These are phyloP conservation scores for Vombatus ursinus DNA, from an alignment of 2,113 vertebrate genomes.

Conservation along the genomic window DNA sequence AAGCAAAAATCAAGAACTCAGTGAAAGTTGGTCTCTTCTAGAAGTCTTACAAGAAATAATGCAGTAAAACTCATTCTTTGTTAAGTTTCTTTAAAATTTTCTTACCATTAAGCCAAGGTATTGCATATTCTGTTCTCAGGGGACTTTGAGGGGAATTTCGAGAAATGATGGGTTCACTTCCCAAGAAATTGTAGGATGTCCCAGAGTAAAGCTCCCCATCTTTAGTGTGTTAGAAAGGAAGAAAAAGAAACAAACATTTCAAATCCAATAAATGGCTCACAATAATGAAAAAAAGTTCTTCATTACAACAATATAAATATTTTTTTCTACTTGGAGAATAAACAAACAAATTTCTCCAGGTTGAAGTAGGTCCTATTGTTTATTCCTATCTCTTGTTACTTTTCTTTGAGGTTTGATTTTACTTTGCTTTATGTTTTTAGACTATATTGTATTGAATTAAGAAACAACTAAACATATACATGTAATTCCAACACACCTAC, in stretches of 20 bases:
- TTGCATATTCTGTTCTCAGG: slow-evolving; percentile 95
- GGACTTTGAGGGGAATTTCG: slow-evolving; percentile 91
- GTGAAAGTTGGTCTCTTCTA: not conserved
- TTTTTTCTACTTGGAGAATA: slow-evolving; percentile 27
- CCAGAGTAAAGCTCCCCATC: slow-evolving; percentile 97
- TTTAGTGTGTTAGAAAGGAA: slow-evolving; percentile 72
- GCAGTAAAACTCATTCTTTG: not conserved
- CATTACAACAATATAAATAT: not conserved
- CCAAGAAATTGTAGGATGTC: slow-evolving; percentile 96
- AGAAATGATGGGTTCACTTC: slow-evolving; percentile 96
- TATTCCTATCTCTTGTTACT: not conserved
- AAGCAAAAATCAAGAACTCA: not conserved
- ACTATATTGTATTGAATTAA: not conserved
- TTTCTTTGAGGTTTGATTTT: not conserved
- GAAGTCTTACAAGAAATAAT: not conserved
- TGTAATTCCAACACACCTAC: not conserved
- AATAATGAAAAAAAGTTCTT: not conserved
- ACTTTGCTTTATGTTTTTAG: not conserved
- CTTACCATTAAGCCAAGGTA: slow-evolving; percentile 98
- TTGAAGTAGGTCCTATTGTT: fast-evolving
- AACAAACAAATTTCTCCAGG: not conserved
- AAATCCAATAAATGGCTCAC: not conserved
- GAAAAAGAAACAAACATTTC: slow-evolving; percentile 34
- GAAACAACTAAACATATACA: not conserved
- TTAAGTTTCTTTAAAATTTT: not conserved